These are phyloP conservation scores for Anthonomus grandis DNA, from an alignment of 1,140 invertebrate species.

Conservation along the genomic window DNA sequence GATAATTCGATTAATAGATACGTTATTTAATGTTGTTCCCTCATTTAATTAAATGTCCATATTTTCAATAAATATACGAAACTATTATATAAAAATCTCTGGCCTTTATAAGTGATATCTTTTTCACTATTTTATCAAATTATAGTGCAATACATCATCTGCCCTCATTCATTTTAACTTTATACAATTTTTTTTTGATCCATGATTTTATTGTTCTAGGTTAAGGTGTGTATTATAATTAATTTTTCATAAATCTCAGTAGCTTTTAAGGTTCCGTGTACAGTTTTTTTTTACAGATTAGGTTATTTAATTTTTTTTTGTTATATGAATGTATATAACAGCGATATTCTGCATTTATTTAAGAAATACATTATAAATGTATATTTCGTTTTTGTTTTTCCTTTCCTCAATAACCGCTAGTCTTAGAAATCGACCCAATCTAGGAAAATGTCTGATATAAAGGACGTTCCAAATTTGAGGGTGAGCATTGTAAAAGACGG, in stretches of 20 bases:
- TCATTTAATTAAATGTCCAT: too few relatives aligned
- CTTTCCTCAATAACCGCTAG: neutral
- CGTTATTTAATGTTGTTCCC: too few relatives aligned
- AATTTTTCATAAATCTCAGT: slow-evolving; percentile 38
- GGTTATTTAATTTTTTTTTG: slow-evolving; percentile 31
- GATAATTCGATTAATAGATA: too few relatives aligned
- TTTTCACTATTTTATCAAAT: slow-evolving; percentile 3
- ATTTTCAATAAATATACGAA: too few relatives aligned
- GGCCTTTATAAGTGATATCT: too few relatives aligned
- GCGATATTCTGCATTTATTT: slow-evolving; percentile 30
- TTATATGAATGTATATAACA: slow-evolving; percentile 25
- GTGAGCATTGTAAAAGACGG: too few relatives aligned
- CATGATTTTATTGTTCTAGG: slow-evolving; percentile 22
- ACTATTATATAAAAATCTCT: too few relatives aligned
- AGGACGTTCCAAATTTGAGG: too few relatives aligned
- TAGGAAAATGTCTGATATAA: neutral
- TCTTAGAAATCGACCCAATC: neutral
- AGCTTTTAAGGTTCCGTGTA: slow-evolving; percentile 32
- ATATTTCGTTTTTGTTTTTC: slow-evolving; percentile 1
- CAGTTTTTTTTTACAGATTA: slow-evolving; percentile 37
- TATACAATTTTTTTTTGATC: slow-evolving; percentile 1
- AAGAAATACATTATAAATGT: slow-evolving; percentile 30
- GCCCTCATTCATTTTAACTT: slow-evolving; percentile 23
- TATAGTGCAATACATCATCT: slow-evolving; percentile 18
- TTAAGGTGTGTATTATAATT: slow-evolving; percentile 37